Evolutionary conservation across 1,140 invertebrate genomes (phyloP).

Genomic region (Panulirus ornatus): DNA sequence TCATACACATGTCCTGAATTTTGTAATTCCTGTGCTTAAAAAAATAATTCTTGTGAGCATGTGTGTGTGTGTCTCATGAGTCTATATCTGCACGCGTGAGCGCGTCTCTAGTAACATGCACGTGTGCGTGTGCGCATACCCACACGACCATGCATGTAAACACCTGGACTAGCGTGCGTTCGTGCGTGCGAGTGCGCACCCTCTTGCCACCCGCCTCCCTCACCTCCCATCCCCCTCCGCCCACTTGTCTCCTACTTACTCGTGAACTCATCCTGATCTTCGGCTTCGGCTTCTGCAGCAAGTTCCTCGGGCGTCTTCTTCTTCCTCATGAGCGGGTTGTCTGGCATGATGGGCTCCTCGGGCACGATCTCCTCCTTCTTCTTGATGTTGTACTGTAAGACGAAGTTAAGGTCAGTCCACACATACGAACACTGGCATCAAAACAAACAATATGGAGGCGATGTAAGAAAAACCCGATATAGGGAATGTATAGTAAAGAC

Average conservation of each 20-base stretch:
- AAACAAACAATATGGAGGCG: too few species aligned
- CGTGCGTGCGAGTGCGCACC: neutral
- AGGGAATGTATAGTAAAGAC: too few species aligned
- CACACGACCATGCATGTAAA: neutral
- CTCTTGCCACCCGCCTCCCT: conserved; percentile 9
- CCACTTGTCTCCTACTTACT: conserved; percentile 84
- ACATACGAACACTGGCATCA: too few species aligned
- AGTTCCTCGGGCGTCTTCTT: conserved; percentile 98
- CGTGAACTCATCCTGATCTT: conserved; percentile 97
- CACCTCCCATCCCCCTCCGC: neutral
- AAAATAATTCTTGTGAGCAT: too few species aligned
- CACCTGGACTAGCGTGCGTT: too few species aligned
- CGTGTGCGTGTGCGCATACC: conserved; percentile 32
- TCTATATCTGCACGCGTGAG: neutral
- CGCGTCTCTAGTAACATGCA: neutral
- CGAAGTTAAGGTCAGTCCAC: conserved; percentile 9
- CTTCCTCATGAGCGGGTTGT: conserved; percentile 94
- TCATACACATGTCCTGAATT: too few species aligned
- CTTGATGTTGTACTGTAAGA: conserved; percentile 95
- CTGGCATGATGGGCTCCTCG: conserved; percentile 79
- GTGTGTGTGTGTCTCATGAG: neutral
- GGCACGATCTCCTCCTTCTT: conserved; percentile 95
- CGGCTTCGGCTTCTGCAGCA: conserved; percentile 94
- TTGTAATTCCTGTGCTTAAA: too few species aligned
- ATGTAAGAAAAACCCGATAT: too few species aligned